Base-by-base conservation (phyloP, 1,140 invertebrate species). In the Holotrichia oblita region DNA sequence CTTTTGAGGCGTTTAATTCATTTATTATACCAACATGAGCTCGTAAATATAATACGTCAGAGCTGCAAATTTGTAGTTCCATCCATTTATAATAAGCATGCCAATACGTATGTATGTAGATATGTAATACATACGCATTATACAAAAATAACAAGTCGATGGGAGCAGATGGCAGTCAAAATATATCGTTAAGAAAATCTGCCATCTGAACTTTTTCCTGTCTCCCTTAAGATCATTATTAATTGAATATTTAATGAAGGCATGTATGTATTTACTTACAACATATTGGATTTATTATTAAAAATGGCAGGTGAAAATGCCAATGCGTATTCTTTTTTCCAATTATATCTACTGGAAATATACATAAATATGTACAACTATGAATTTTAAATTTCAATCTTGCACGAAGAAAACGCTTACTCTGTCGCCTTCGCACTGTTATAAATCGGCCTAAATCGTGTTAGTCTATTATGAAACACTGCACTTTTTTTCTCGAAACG, bases 1-100 rank as follows among this genome's bases (percentile, higher is more conserved):
- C n/a, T 55, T 55, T 55, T 55, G 48, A 55, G 17, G 48, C 48
- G 6, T n/a, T 55, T 55, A 55, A 17, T 55, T 55, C 48, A 17
- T 14, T 55, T 55, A 55, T 55, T 55, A n/a, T n/a, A 55, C n/a
- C n/a, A 55, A 17, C 48, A 17, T 55, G n/a, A 14, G 48, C n/a
- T 55, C 48, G 48, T 55, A 55, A 55, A 55, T 12, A 55, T 17
- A 55, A 55, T 55, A 55, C 48, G 48, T 55, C 48, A 55, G 48
- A 6, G 1, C 3, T 17, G n/a, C n/a, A 55, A 55, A 55, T 55
- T 34, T 4, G 48, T 55, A 14, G 48, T 17, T n/a, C 17, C 48
- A 55, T 55, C 48, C 48, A 55, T 17, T 55, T 55, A 55, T 34
- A 34, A 34, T 34, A 34, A 34, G 27, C 27, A 34, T 34, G 27